These are phyloP conservation scores for Tenualosa thibaudeaui DNA, from an alignment of 2,797 vertebrate species.

Conservation along the genomic window DNA sequence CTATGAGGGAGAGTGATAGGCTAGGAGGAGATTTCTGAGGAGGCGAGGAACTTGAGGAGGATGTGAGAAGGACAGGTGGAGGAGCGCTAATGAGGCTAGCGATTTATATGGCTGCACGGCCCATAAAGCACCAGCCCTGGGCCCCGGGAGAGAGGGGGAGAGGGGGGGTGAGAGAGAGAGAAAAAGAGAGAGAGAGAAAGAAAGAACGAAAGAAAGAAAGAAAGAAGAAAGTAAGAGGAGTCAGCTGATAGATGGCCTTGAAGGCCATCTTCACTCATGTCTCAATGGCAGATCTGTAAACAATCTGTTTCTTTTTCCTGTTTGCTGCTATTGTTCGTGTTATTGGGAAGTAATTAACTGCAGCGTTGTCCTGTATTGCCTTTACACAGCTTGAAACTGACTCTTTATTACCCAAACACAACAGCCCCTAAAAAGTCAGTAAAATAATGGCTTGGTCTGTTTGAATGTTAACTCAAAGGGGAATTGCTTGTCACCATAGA, in stretches of 20 bases:
- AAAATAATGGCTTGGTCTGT: neutral
- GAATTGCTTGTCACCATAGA: neutral
- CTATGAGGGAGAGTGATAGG: neutral
- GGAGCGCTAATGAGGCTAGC: neutral
- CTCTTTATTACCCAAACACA: neutral
- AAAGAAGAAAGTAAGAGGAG: neutral
- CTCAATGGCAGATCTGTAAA: neutral
- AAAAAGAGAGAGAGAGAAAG: neutral
- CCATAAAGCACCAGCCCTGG: slow-evolving; percentile 1
- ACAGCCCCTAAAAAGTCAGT: neutral
- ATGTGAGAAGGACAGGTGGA: slow-evolving; percentile 21
- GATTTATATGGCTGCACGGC: slow-evolving; percentile 12
- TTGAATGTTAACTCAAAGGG: neutral
- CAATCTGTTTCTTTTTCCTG: neutral
- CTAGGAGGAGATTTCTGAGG: neutral
- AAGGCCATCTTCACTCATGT: neutral
- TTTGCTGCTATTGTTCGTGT: neutral
- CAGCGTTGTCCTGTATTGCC: neutral
- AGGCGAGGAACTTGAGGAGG: slow-evolving; percentile 11
- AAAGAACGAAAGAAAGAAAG: neutral
- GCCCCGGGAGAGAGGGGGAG: neutral
- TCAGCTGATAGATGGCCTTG: neutral
- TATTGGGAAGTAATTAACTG: slow-evolving; percentile 15
- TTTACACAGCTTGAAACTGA: neutral
- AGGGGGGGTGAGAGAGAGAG: neutral